Base-by-base conservation (phyloP, 2,113 vertebrate genomes). In the Melanocharis versteri region DNA sequence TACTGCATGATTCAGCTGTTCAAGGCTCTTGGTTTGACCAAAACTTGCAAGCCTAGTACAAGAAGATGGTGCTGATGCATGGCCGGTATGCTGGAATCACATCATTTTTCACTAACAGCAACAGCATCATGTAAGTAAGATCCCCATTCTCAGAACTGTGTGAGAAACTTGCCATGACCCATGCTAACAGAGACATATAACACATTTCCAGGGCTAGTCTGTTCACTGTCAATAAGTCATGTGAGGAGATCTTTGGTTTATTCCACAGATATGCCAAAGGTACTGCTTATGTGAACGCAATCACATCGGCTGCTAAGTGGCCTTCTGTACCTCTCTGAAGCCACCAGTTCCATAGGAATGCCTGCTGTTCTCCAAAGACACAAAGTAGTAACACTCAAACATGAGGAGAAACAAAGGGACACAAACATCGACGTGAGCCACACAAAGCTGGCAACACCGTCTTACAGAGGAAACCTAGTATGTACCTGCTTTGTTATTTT, bases 361-460 rank as follows among this genome's bases (percentile, higher is more conserved):
- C 27, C 71, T 37, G 33, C 14, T 64, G 26, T 7, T 80, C 61
- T 58, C 33, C 44, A 24, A 84, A 84, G 51, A 54, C 23, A 70
- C 69, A 58, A 90, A 33, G 4, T 4, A 56, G 1, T 13, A 83
- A 72, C 27, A 30, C 23, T 42, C 33, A 35, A 76, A 75, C 1
- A 0, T 7, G 4, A 54, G 7, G 2, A 58, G n/a, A 47, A 76
- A 56, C 40, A 54, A 71, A 68, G 10, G 21, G n/a, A 48, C 0
- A 0, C 37, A 65, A 88, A 64, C 10, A 35, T 35, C 30, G 33
- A 42, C 2, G 2, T 2, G 13, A 57, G 44, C 15, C 15, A 15
- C 45, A n/a, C 24, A 13, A 60, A 48, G 23, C 0, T 79, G 37
- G 40, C 14, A 31, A 22, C 20, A 50, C 2, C 60, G 54, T 5